Base-by-base conservation (phyloP, 2,888 invertebrate genomes). In the Autographa pulchrina region DNA sequence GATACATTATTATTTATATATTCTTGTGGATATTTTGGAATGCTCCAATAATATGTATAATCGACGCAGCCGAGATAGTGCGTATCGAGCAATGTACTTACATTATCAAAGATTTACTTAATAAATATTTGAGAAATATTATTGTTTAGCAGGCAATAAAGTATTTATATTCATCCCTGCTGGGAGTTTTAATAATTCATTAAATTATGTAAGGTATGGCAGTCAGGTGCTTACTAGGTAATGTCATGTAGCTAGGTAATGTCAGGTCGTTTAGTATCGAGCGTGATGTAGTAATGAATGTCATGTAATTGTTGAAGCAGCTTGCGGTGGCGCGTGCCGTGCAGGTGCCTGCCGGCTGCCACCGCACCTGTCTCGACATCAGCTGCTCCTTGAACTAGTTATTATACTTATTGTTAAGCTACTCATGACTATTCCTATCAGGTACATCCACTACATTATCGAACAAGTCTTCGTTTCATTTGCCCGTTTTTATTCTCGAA, bases 321-420 rank as follows among this genome's bases (percentile, higher is more conserved):
- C 95, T 95, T 94, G 93, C 91, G 91, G 90, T 91, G 92, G 91
- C 92, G 90, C 94, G 93, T 92, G 94, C 91, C 89, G 84, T 88
- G 93, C 93, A 94, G 93, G 94, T 94, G 94, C 84, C 85, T 75
- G 93, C 93, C 95, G 92, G 94, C 93, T 95, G 94, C 91, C 86
- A 78, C 90, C 92, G 90, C 95, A 96, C 96, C 96, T 96, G 96
- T 93, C 94, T 82, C 77, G 82, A 65, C 87, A 91, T 94, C 94
- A 94, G 94, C 95, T 95, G 95, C 94, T 90, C 89, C 91, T 92
- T 88, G 74, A 85, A 83, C 88, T 90, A 91, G 88, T 90, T 88
- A 89, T 89, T 82, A 82, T 8, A 9, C 9, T 11, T 90, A 90
- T 90, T 91, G 85, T 87, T 86, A 83, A 74, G 63, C 80, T 86